Base-by-base conservation (phyloP, 2,888 invertebrate species). In the Cosmia trapezina region DNA sequence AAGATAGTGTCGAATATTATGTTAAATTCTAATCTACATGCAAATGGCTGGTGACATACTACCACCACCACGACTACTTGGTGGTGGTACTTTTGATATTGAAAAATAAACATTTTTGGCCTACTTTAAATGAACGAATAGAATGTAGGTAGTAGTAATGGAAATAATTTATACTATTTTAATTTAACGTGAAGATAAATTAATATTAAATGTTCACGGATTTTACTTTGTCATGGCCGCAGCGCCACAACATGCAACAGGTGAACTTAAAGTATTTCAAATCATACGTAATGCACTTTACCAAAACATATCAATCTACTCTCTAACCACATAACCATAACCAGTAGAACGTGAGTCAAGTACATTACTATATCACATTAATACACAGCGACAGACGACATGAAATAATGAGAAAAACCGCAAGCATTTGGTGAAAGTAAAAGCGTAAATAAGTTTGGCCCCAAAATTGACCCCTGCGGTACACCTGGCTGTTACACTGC, bases 371-470 rank as follows among this genome's bases (percentile, higher is more conserved):
- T 70, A 71, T 72, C 70, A 84, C 67, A 76, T 76, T 62, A 69
- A 75, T 68, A 67, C 49, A 69, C 67, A 70, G 43, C 47, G 77
- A n/a, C 60, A 78, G 62, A 70, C 73, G 76, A 80, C 81, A 86
- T 86, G 73, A 86, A 86, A 82, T 85, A 85, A 83, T 82, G 81
- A 80, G 74, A 78, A 84, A 86, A 87, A 87, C 86, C 80, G 77
- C 87, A 86, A 86, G 84, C 84, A 89, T 89, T 88, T 83, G 89
- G 94, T 92, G 94, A 95, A 95, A 95, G 95, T 94, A 92, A 93
- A 88, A 93, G 91, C 91, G 91, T 91, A 90, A 89, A 92, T 89
- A 91, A 91, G 92, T 88, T 89, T 83, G 87, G 87, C 78, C 86
- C 84, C 84, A 89, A 84, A 80, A 73, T 66, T 93, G 94, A 94